phyloP scores from a whole-genome alignment of 2,888 invertebrate species.

The Onthophagus sagittarius region DNA sequence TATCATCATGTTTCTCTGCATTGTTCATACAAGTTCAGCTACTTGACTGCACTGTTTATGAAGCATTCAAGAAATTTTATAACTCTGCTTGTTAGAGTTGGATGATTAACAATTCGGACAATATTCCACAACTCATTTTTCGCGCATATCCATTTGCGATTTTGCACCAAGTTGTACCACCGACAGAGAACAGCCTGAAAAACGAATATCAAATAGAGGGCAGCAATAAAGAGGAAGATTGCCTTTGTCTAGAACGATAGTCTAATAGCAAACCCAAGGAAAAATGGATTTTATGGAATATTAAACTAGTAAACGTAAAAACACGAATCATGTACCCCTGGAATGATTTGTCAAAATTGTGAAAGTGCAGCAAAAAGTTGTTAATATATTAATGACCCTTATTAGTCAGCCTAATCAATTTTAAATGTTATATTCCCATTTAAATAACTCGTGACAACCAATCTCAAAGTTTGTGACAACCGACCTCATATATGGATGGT shows the following conservation, averaged over 20 bases:
- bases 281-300: no score
- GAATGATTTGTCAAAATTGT: no score
- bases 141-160: no score
- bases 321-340: no score
- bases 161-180: no score
- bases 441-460: neutral
- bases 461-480: neutral
- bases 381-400: conserved; percentile 30
- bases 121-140: no score
- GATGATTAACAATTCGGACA: conserved; percentile 38
- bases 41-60: conserved; percentile 1
- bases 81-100: conserved; percentile 31
- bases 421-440: neutral
- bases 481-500: neutral
- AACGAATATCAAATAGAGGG: neutral
- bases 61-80: conserved; percentile 12
- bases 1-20: conserved; percentile 20
- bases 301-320: no score
- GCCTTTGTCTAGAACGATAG: no score
- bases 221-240: no score
- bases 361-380: no score
- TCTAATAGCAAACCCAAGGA: no score
- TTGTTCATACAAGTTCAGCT: conserved; percentile 1
- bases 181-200: no score
- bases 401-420: neutral